A percentile compares a stretch with the other conserved stretches of the same genome.
Evolutionary conservation across 2,113 vertebrate species (phyloP).

Genomic region (Albula glossodonta): DNA sequence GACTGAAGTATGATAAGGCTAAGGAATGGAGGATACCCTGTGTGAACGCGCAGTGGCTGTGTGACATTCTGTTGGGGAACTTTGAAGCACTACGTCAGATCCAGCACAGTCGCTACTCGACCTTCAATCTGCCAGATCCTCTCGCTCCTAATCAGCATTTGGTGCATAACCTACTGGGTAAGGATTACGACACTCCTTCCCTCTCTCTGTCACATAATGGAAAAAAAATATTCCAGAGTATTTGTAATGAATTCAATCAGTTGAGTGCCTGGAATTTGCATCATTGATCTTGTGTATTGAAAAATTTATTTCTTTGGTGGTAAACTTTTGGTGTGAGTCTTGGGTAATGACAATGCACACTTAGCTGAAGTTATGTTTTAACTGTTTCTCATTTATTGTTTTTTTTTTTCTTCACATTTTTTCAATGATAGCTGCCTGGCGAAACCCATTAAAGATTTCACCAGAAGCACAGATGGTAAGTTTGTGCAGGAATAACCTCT

Average conservation of each 20-base stretch:
- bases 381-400: background rate
- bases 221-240: no score
- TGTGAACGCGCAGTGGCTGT: slow-evolving; percentile 93
- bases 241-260: no score
- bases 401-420: background rate
- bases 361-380: background rate
- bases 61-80: slow-evolving; percentile 90
- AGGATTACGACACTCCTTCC: slow-evolving; percentile 22
- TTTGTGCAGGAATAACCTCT: slow-evolving; percentile 33
- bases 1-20: slow-evolving; percentile 93
- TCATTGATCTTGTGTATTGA: background rate
- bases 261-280: background rate
- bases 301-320: background rate
- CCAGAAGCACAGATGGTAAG: slow-evolving; percentile 85
- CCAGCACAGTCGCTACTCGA: slow-evolving; percentile 83
- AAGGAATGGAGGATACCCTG: slow-evolving; percentile 97
- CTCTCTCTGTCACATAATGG: no score
- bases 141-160: slow-evolving; percentile 85
- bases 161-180: slow-evolving; percentile 85
- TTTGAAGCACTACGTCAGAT: slow-evolving; percentile 89
- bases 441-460: slow-evolving; percentile 86
- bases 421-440: slow-evolving; percentile 80
- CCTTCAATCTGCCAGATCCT: slow-evolving; percentile 82
- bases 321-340: background rate
- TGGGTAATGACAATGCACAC: background rate